These are phyloP conservation scores for Muntiacus reevesi DNA, from an alignment of 2,113 vertebrate species.

Conservation along the genomic window DNA sequence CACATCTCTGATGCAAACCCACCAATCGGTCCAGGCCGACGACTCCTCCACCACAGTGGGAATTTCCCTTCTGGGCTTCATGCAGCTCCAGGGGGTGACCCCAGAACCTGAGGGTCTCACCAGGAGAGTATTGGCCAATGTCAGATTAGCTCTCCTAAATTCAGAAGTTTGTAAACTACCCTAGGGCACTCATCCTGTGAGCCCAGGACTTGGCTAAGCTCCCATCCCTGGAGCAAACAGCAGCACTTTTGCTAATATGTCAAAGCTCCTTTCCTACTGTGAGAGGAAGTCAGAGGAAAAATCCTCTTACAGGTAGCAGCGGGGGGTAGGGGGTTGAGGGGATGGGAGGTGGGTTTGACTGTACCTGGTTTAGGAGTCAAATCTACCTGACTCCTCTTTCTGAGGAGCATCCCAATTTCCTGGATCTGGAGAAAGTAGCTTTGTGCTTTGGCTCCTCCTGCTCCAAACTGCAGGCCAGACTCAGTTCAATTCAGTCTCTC, in stretches of 20 bases:
- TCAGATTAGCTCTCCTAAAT: neutral
- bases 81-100: accelerated
- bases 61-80: neutral
- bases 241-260: neutral
- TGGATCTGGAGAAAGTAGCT: neutral
- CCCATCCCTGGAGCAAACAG: neutral
- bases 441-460: neutral
- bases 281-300: neutral
- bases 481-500: neutral
- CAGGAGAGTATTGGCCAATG: accelerated
- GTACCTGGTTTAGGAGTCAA: neutral
- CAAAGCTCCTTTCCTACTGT: neutral
- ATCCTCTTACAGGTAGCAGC: neutral
- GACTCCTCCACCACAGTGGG: accelerated
- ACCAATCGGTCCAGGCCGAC: accelerated
- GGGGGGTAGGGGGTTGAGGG: too few relatives aligned
- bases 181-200: neutral
- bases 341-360: neutral
- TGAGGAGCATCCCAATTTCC: neutral
- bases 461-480: neutral
- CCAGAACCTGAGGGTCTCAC: neutral
- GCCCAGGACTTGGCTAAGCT: neutral
- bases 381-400: neutral
- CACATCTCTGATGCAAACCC: neutral
- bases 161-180: too few relatives aligned